A percentile compares a stretch with the other conserved stretches of the same genome.
phyloP scores from a whole-genome alignment of 2,113 vertebrate species.

The Athene cunicularia region DNA sequence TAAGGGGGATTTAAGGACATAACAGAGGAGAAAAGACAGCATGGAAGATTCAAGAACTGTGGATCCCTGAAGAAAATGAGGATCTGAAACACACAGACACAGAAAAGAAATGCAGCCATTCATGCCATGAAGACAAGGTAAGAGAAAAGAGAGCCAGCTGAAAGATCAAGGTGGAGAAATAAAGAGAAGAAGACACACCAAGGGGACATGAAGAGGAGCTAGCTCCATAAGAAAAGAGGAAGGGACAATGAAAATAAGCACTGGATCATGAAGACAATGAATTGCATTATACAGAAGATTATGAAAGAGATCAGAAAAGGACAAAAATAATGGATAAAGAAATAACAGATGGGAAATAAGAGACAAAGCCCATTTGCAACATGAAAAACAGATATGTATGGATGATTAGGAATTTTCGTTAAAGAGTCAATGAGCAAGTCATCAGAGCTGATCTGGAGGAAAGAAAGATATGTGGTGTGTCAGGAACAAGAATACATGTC shows the following conservation, averaged over 20 bases:
- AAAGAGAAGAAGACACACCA: background rate
- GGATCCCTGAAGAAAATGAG: background rate
- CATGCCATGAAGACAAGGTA: background rate
- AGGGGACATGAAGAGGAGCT: background rate
- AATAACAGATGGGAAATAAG: background rate
- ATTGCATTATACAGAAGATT: background rate
- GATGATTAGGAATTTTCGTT: background rate
- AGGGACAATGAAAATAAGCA: background rate
- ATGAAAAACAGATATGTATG: background rate
- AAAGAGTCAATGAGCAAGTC: background rate
- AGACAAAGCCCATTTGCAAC: background rate
- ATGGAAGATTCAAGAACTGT: background rate
- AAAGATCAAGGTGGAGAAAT: background rate
- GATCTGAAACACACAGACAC: background rate
- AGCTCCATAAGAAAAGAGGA: background rate
- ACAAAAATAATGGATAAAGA: background rate
- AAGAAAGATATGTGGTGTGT: background rate
- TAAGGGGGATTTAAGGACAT: slow-evolving; percentile 26
- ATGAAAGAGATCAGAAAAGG: background rate
- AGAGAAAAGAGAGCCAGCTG: background rate
- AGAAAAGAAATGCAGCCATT: background rate
- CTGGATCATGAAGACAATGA: background rate
- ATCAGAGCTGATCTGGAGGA: background rate
- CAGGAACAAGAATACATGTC: background rate
- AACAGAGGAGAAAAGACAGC: background rate